These are phyloP conservation scores for Phaonia tiefii DNA, from an alignment of 2,888 invertebrate species.

Conservation along the genomic window DNA sequence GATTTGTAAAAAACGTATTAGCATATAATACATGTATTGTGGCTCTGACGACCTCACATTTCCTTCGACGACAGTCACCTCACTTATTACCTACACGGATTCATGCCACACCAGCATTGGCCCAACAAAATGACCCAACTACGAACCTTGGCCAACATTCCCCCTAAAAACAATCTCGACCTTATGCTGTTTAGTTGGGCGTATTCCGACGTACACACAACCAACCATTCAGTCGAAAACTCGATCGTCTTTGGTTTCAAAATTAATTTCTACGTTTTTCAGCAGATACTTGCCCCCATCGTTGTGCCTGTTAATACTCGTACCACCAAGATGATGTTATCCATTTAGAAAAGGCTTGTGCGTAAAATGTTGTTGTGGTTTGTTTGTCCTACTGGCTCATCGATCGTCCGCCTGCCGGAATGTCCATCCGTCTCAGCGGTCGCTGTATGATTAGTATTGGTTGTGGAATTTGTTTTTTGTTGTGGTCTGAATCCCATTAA, in stretches of 20 bases:
- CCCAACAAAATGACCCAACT: no score
- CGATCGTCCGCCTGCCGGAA: constrained; percentile 27
- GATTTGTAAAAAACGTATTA: no score
- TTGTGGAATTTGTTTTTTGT: constrained; percentile 54
- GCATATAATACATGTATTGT: no score
- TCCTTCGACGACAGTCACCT: no score
- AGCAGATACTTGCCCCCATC: constrained; percentile 45
- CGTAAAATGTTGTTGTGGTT: neutral
- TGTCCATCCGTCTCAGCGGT: constrained; percentile 45
- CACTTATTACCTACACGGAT: no score
- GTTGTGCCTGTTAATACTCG: neutral
- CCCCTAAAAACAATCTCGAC: neutral
- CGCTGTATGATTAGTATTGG: constrained; percentile 50
- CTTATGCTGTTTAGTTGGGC: constrained; percentile 10
- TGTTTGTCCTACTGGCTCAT: constrained; percentile 6
- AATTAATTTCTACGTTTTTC: constrained; percentile 58
- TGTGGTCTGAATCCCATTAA: constrained; percentile 63
- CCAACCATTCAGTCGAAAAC: constrained; percentile 20
- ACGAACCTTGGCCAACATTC: constrained; percentile 13
- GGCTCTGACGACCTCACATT: no score
- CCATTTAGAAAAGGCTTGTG: neutral
- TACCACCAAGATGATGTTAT: constrained; percentile 9
- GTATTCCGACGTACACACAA: constrained; percentile 8
- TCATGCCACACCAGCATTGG: no score
- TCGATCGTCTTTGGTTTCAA: constrained; percentile 36